A percentile compares a stretch with the other conserved stretches of the same genome.
phyloP scores from a whole-genome alignment of 2,797 vertebrate genomes.

The Dipus sagitta region DNA sequence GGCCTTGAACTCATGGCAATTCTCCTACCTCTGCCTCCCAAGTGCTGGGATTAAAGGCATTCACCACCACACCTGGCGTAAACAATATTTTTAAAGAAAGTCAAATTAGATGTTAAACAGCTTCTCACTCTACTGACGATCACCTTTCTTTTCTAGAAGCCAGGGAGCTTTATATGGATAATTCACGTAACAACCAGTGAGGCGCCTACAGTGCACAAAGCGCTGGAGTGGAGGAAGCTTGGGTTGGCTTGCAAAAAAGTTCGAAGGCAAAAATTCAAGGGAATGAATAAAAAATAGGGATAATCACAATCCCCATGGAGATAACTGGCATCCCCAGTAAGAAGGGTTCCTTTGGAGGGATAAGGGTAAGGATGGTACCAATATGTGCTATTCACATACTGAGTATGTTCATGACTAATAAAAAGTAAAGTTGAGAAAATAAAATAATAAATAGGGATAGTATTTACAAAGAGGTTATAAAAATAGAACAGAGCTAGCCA shows the following conservation, averaged over 20 bases:
- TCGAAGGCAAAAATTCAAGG: neutral
- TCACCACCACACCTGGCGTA: no score
- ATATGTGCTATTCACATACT: no score
- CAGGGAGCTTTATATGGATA: neutral
- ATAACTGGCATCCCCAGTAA: no score
- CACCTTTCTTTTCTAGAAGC: constrained; percentile 2
- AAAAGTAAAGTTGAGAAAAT: neutral
- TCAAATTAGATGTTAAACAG: constrained; percentile 19
- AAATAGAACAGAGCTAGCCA: neutral
- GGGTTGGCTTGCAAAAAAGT: neutral
- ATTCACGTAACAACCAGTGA: neutral
- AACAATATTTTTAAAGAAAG: neutral
- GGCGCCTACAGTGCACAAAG: neutral
- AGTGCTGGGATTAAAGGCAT: no score
- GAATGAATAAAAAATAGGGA: neutral
- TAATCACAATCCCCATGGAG: no score
- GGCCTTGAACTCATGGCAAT: no score
- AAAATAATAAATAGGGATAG: neutral
- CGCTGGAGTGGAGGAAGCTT: neutral
- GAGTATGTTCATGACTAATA: no score
- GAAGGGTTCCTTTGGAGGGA: no score
- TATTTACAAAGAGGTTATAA: neutral
- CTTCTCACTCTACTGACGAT: constrained; percentile 2
- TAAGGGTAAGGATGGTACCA: no score
- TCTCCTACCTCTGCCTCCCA: no score